Percentiles rank a stretch among this genome's conserved stretches.
phyloP scores from a whole-genome alignment of 2,888 invertebrate genomes.

The Drosophila kokeensis region DNA sequence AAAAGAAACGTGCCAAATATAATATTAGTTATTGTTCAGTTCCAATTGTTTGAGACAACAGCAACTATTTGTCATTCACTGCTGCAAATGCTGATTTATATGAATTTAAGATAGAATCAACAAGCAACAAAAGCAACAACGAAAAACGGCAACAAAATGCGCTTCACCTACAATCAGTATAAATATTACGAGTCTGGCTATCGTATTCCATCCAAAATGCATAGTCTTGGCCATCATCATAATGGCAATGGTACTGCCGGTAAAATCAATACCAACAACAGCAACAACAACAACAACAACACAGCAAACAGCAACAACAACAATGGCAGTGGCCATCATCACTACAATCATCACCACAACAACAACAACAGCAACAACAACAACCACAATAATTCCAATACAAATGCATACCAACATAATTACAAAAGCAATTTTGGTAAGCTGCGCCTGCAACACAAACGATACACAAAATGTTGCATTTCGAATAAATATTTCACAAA shows the following conservation, averaged over 20 bases:
- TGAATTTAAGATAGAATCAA: conserved; percentile 7
- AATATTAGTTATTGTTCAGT: conserved; percentile 35
- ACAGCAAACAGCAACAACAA: conserved; percentile 25
- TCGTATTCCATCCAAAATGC: conserved; percentile 84
- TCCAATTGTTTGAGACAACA: conserved; percentile 19
- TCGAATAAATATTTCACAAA: conserved; percentile 1
- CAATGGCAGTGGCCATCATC: conserved; percentile 31
- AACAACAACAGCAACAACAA: conserved; percentile 28
- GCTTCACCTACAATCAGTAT: conserved; percentile 85
- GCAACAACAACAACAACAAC: conserved; percentile 21
- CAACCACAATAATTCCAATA: conserved; percentile 50
- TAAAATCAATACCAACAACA: conserved; percentile 33
- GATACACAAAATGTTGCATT: conserved; percentile 26
- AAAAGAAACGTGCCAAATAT: conserved; percentile 41
- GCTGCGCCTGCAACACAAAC: conserved; percentile 30
- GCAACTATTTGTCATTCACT: conserved; percentile 7
- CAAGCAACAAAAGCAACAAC: conserved; percentile 14
- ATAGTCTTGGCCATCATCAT: conserved; percentile 71
- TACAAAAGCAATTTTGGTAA: conserved; percentile 84
- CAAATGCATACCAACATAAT: conserved; percentile 75
- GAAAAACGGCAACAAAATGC: conserved; percentile 71
- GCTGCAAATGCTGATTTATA: conserved; percentile 23
- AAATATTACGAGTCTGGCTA: conserved; percentile 84
- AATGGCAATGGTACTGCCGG: conserved; percentile 14
- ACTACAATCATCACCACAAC: conserved; percentile 29